Evolutionary conservation across 1,140 invertebrate genomes (phyloP).

Genomic region (Schmidtea mediterranea): DNA sequence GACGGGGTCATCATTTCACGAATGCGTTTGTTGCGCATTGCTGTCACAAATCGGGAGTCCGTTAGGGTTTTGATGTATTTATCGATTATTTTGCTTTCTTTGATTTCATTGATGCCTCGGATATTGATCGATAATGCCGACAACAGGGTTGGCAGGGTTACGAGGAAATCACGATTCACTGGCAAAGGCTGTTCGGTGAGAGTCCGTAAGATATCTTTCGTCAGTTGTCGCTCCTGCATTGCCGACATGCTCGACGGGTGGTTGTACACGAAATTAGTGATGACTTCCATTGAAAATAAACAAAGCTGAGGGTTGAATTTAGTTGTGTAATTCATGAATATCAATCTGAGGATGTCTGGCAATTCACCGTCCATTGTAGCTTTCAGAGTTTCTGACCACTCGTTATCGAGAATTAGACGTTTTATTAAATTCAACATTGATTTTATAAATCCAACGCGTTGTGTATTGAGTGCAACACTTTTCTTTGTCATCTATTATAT

Average conservation of each 20-base stretch:
- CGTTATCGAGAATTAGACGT: background rate
- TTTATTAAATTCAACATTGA: slow-evolving; percentile 4
- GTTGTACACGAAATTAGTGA: slow-evolving; percentile 1
- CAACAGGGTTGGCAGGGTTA: background rate
- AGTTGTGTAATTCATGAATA: background rate
- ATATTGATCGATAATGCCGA: background rate
- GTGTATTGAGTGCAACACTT: background rate
- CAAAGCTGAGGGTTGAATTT: background rate
- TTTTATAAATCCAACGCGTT: background rate
- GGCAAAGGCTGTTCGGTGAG: background rate
- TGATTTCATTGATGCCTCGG: background rate
- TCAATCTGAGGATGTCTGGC: background rate
- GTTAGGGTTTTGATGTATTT: background rate
- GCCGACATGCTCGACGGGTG: background rate
- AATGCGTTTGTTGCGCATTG: background rate
- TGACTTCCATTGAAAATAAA: background rate
- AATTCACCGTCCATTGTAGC: background rate
- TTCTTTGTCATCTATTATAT: no score
- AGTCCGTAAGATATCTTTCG: background rate
- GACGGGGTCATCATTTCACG: background rate
- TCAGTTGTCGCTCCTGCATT: background rate
- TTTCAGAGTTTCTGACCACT: background rate
- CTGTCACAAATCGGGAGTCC: background rate
- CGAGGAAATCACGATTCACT: background rate
- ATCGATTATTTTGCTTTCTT: background rate